Base-by-base conservation (phyloP, 2,113 vertebrate species). In the Sterrhoptilus dennistouni region DNA sequence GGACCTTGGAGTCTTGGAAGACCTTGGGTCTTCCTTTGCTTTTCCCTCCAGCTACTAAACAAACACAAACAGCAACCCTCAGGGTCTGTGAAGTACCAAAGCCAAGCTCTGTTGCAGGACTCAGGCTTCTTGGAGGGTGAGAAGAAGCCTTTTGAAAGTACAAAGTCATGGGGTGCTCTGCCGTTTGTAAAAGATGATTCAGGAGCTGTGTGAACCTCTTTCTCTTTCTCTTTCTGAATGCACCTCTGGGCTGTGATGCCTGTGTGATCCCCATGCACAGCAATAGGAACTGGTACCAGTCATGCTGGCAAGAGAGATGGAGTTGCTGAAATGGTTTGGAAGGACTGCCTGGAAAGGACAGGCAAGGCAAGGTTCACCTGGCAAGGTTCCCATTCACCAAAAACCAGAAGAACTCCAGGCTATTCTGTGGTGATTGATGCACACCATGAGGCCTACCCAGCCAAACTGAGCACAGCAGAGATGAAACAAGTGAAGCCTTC, bases 401-500 rank as follows among this genome's bases (percentile, higher is more conserved):
- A 77, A 83, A 45, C 0, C 9, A 60, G 33, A 6, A 36, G 33
- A 28, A 11, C 33, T 75, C 66, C 54, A 63, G 13, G 25, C 6
- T 9, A 17, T 72, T 11, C 15, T 69, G 27, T 31, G 20, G 15
- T 5, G 10, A 13, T n/a, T 40, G 33, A 18, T 20, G 42, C 36
- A 59, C 27, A 14, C 5, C 3, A 1, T 15, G 33, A 82, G 24
- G 38, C 31, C 31, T 13, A 33, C 27, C 7, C 23, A 83, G 60
- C 31, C 72, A 47, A 63, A 35, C 3, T 3, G 6, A n/a, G 11
- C 36, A 33, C n/a, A 33, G 35, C 25, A 78, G 42, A 42, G 2
- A 33, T 1, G 3, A 89, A 91, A 36, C 0, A 0, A 52, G 12
- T 19, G 10, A 69, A 85, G 6, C 36, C 10, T 74, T 83, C 59